Evolutionary conservation across 1,140 invertebrate species (phyloP).

Genomic region (Drosophila simulans): DNA sequence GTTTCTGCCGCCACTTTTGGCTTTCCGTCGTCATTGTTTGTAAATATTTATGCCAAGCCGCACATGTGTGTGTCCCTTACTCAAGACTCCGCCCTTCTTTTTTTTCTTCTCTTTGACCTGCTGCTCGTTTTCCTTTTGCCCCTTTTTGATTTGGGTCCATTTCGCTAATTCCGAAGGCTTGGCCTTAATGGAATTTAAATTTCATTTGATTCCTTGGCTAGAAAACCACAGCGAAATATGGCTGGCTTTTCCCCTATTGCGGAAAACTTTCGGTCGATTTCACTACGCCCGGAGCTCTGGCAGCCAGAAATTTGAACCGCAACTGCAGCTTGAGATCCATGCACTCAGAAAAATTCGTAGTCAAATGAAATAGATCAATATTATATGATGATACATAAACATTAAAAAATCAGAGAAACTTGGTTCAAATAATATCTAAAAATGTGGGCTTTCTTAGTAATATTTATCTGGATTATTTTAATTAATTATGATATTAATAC

Average conservation of each 20-base stretch:
- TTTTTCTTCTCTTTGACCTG: constrained; percentile 35
- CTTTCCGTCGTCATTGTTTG: constrained; percentile 61
- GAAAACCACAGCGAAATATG: constrained; percentile 8
- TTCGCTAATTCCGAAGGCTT: constrained; percentile 23
- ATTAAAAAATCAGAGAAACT: too few species aligned
- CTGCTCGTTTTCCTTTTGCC: constrained; percentile 19
- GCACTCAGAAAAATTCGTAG: neutral
- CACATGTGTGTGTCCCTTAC: constrained; percentile 11
- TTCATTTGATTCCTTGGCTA: constrained; percentile 43
- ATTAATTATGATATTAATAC: too few species aligned
- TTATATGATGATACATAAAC: too few species aligned
- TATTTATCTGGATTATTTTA: too few species aligned
- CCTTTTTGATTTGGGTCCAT: constrained; percentile 61
- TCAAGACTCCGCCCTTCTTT: constrained; percentile 31
- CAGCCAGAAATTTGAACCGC: constrained; percentile 5
- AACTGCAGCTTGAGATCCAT: neutral
- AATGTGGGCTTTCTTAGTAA: too few species aligned
- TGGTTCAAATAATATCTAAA: too few species aligned
- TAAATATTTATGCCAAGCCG: constrained; percentile 68
- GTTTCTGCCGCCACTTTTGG: constrained; percentile 48
- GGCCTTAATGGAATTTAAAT: constrained; percentile 68
- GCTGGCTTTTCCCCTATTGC: constrained; percentile 15
- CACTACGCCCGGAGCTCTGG: constrained; percentile 21
- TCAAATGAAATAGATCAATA: neutral
- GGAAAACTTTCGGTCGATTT: constrained; percentile 34